These are phyloP conservation scores for Mycteria americana DNA, from an alignment of 2,797 vertebrate species.

Conservation along the genomic window DNA sequence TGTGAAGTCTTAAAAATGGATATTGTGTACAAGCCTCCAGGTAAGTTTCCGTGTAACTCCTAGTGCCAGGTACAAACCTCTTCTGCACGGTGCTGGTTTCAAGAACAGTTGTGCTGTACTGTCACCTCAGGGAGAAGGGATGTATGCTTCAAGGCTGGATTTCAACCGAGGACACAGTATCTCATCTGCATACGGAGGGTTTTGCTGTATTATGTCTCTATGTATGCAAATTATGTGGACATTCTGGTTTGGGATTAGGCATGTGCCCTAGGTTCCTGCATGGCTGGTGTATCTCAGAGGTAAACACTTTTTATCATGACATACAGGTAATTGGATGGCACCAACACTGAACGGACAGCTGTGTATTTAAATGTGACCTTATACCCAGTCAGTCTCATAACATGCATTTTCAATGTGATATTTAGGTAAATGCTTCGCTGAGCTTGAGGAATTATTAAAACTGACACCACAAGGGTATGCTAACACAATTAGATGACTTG, in stretches of 20 bases:
- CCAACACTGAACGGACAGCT: neutral
- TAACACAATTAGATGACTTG: neutral
- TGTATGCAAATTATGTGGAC: too few relatives aligned
- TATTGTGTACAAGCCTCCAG: neutral
- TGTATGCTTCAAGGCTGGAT: neutral
- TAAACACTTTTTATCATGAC: neutral
- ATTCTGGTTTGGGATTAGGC: neutral
- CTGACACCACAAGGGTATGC: neutral
- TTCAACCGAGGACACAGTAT: neutral
- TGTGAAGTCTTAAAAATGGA: neutral
- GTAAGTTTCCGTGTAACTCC: neutral
- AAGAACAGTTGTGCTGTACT: neutral
- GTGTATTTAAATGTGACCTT: conserved; percentile 41
- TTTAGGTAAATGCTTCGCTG: neutral
- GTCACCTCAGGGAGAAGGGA: neutral
- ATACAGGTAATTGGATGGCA: neutral
- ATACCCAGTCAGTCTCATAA: neutral
- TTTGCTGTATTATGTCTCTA: neutral
- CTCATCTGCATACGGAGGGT: neutral
- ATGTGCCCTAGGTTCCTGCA: neutral
- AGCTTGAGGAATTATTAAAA: neutral
- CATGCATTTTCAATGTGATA: neutral
- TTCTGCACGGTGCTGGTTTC: neutral
- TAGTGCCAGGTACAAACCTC: neutral
- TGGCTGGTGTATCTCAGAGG: neutral